These are phyloP conservation scores for Heliothis subflexa DNA, from an alignment of 1,140 invertebrate species.

Conservation along the genomic window DNA sequence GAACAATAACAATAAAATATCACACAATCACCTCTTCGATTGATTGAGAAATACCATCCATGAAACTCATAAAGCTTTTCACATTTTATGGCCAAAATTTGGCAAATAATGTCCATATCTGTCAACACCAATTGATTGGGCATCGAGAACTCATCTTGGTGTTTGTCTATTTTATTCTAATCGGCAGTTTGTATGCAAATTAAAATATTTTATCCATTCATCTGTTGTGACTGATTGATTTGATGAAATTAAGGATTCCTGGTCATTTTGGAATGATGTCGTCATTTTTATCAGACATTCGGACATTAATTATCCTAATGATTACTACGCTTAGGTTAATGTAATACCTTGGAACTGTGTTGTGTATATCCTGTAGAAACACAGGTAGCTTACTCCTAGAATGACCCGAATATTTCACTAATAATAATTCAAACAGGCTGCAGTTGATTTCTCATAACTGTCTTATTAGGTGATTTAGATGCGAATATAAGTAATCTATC, in stretches of 20 bases:
- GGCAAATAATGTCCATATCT: conserved; percentile 35
- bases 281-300: background rate
- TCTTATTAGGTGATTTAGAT: no score
- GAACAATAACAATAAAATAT: conserved; percentile 17
- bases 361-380: no score
- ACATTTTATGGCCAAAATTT: conserved; percentile 37
- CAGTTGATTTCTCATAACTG: no score
- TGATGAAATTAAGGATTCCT: conserved; percentile 29
- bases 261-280: conserved; percentile 25
- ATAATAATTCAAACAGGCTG: no score
- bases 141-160: conserved; percentile 18
- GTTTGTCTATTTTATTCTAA: conserved; percentile 41
- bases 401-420: no score
- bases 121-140: conserved; percentile 46
- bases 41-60: conserved; percentile 43
- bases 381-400: no score
- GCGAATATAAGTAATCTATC: background rate
- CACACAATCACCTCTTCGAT: conserved; percentile 35
- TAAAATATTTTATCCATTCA: conserved; percentile 20
- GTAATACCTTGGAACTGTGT: background rate
- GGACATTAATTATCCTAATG: no score
- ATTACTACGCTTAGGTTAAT: no score
- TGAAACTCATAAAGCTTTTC: conserved; percentile 25
- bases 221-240: conserved; percentile 40
- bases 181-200: conserved; percentile 43